phyloP scores from a whole-genome alignment of 2,113 vertebrate species.

The Cynoglossus semilaevis region DNA sequence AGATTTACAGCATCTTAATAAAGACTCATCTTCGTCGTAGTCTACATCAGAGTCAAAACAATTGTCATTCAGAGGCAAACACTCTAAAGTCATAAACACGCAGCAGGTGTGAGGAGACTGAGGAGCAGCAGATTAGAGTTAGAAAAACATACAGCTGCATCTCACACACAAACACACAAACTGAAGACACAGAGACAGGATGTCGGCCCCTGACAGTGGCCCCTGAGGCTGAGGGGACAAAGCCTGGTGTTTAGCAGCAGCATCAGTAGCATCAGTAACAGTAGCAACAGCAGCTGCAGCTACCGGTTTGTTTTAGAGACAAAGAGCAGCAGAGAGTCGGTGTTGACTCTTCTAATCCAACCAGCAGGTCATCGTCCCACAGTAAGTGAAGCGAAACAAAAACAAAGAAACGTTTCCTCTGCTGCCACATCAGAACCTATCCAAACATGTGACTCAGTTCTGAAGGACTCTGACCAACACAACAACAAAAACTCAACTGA shows the following conservation, averaged over 20 bases:
- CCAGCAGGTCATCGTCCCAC: constrained; percentile 31
- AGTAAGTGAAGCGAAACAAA: constrained; percentile 19
- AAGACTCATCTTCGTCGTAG: no score
- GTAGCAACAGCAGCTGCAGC: constrained; percentile 45
- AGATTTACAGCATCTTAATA: background rate
- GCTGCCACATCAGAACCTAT: constrained; percentile 7
- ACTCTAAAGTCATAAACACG: background rate
- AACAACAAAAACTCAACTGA: no score
- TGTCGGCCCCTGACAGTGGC: constrained; percentile 6
- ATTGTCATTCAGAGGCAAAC: background rate
- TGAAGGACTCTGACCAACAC: constrained; percentile 1
- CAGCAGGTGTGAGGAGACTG: constrained; percentile 19
- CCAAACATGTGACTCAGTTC: constrained; percentile 38
- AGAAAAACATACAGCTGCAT: no score
- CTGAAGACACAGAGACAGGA: background rate
- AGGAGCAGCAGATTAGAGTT: no score
- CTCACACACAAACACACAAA: no score
- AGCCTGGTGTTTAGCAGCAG: constrained; percentile 44
- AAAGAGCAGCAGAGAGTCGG: constrained; percentile 59
- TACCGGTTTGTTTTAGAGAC: constrained; percentile 66
- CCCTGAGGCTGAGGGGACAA: constrained; percentile 42
- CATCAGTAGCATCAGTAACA: constrained; percentile 63
- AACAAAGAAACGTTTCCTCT: constrained; percentile 38
- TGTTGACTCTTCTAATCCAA: constrained; percentile 67
- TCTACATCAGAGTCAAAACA: background rate